These are phyloP conservation scores for Eurypyga helias DNA, from an alignment of 2,113 vertebrate species.

Conservation along the genomic window DNA sequence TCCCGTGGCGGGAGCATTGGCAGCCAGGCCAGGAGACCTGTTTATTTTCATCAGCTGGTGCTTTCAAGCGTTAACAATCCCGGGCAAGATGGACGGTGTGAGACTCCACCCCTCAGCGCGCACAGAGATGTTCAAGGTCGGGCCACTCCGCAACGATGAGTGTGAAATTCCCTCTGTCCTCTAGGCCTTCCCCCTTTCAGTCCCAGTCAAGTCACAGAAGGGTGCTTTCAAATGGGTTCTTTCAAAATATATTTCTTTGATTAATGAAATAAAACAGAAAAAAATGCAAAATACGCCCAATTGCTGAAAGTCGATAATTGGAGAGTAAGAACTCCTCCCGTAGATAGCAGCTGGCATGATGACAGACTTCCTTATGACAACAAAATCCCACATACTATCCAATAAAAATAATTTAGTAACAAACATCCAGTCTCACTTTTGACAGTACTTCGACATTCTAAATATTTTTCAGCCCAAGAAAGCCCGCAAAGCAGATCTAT, in stretches of 20 bases:
- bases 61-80: too few relatives aligned
- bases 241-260: constrained; percentile 4
- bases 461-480: background rate
- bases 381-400: background rate
- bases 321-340: background rate
- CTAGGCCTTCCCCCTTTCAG: background rate
- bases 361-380: background rate
- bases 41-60: background rate
- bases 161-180: background rate
- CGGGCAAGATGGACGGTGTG: background rate
- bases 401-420: constrained; percentile 7
- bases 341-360: background rate
- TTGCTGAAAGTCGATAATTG: background rate
- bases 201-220: background rate
- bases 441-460: background rate
- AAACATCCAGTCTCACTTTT: background rate
- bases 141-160: background rate
- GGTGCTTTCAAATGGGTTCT: background rate
- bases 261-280: background rate
- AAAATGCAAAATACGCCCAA: background rate
- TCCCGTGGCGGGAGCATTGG: accelerated
- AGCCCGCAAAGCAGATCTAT: background rate
- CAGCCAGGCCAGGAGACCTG: background rate
- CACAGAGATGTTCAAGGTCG: accelerated
- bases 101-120: background rate